phyloP scores from a whole-genome alignment of 2,888 invertebrate species.

The Drosophila mercatorum region DNA sequence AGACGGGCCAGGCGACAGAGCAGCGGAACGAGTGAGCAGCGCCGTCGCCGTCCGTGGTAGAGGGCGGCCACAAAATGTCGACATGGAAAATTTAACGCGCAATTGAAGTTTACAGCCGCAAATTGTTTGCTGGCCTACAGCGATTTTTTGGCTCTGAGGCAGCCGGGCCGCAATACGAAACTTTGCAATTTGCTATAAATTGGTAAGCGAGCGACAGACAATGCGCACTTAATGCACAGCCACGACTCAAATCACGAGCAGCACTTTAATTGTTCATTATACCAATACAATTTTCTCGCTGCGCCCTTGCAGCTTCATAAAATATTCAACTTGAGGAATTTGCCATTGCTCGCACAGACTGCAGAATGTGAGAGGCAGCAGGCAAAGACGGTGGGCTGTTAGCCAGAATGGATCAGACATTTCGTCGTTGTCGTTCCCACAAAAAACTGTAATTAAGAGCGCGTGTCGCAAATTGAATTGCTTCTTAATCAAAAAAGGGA shows the following conservation, averaged over 20 bases:
- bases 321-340: constrained; percentile 61
- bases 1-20: constrained; percentile 17
- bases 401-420: constrained; percentile 21
- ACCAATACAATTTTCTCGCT: constrained; percentile 48
- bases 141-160: constrained; percentile 8
- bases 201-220: constrained; percentile 51
- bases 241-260: constrained; percentile 50
- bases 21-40: not conserved
- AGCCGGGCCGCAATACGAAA: constrained; percentile 49
- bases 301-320: constrained; percentile 44
- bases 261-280: constrained; percentile 71
- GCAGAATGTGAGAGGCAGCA: constrained; percentile 5
- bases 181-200: constrained; percentile 67
- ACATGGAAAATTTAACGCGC: constrained; percentile 74
- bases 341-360: constrained; percentile 8
- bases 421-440: constrained; percentile 28
- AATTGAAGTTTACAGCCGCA: constrained; percentile 76
- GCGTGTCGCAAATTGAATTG: constrained; percentile 80
- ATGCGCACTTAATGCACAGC: constrained; percentile 60
- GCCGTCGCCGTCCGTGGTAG: not conserved
- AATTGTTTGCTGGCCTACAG: constrained; percentile 49
- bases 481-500: constrained; percentile 80
- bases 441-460: constrained; percentile 81
- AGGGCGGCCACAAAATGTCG: constrained; percentile 50
- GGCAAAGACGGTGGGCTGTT: not conserved